Percentiles rank a stretch among this genome's conserved stretches.
Conservation (phyloP, 2,797 vertebrate species). For the Dicrostonyx torquatus region DNA sequence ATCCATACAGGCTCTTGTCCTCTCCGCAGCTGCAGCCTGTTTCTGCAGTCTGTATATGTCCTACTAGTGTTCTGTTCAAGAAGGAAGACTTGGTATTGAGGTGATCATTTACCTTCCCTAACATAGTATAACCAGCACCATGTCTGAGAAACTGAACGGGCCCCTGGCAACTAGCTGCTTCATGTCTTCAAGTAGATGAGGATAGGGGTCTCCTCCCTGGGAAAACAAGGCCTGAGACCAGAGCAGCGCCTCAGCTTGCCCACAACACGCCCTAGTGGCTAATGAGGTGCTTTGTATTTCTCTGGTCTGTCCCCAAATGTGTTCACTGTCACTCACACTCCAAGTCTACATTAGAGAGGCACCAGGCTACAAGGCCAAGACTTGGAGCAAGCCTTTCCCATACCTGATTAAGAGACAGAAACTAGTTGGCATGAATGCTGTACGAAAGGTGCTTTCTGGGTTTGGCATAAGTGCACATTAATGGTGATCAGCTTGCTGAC, state of each 20-base stretch:
- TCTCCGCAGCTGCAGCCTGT: neutral
- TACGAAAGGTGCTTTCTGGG: neutral
- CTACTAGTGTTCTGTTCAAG: neutral
- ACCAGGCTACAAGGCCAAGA: neutral
- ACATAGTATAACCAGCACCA: neutral
- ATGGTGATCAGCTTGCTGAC: neutral
- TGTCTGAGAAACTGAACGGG: neutral
- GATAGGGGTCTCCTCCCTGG: neutral
- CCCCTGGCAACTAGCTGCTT: neutral
- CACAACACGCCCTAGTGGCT: neutral
- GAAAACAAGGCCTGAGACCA: neutral
- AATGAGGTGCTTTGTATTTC: neutral
- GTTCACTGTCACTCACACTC: neutral
- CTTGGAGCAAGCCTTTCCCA: constrained; percentile 3
- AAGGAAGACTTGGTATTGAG: neutral
- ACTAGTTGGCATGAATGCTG: neutral
- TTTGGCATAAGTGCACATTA: neutral
- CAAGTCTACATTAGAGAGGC: neutral
- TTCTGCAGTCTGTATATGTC: neutral
- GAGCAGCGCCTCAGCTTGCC: neutral
- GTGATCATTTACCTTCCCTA: constrained; percentile 1
- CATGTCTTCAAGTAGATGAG: neutral
- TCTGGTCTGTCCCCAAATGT: neutral
- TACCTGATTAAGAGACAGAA: neutral
- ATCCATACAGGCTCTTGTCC: neutral